Conservation (phyloP, 2,888 invertebrate genomes). For the Pyralis farinalis region DNA sequence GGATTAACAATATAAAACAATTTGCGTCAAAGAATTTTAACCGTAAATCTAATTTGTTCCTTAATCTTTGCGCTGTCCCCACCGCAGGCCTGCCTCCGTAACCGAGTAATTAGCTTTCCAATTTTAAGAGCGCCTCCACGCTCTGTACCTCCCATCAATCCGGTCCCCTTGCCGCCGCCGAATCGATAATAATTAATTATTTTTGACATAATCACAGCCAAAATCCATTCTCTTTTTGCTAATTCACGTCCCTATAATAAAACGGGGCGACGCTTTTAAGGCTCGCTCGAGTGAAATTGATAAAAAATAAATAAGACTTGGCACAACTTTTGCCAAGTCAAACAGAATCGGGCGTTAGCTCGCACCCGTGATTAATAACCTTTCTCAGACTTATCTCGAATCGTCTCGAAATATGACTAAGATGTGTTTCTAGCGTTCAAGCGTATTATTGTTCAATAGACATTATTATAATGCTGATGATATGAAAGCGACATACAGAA, state of each 20-base stretch:
- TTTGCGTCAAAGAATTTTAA: conserved; percentile 5
- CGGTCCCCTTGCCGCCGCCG: conserved; percentile 60
- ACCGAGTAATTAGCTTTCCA: conserved; percentile 72
- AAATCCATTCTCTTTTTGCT: conserved; percentile 85
- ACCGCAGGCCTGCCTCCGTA: conserved; percentile 38
- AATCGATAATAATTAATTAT: conserved; percentile 87
- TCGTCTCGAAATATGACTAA: conserved; percentile 11
- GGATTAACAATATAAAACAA: conserved; percentile 3
- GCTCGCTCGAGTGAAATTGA: conserved; percentile 69
- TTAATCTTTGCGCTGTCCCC: conserved; percentile 51
- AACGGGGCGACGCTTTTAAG: conserved; percentile 72
- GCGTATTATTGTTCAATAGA: conserved; percentile 17
- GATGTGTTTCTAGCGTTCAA: conserved; percentile 6
- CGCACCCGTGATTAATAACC: conserved; percentile 63
- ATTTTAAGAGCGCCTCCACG: conserved; percentile 65
- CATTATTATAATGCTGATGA: conserved; percentile 27
- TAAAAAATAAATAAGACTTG: conserved; percentile 76
- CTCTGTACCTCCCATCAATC: conserved; percentile 62
- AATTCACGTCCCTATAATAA: conserved; percentile 84
- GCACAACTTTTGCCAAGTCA: conserved; percentile 66
- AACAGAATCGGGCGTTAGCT: conserved; percentile 63
- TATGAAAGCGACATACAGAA: conserved; percentile 39
- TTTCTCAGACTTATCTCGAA: conserved; percentile 31
- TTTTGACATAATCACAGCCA: conserved; percentile 86
- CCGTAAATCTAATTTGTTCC: conserved; percentile 32